Base-by-base conservation (phyloP, 2,888 invertebrate genomes). In the Cyaniris semiargus region DNA sequence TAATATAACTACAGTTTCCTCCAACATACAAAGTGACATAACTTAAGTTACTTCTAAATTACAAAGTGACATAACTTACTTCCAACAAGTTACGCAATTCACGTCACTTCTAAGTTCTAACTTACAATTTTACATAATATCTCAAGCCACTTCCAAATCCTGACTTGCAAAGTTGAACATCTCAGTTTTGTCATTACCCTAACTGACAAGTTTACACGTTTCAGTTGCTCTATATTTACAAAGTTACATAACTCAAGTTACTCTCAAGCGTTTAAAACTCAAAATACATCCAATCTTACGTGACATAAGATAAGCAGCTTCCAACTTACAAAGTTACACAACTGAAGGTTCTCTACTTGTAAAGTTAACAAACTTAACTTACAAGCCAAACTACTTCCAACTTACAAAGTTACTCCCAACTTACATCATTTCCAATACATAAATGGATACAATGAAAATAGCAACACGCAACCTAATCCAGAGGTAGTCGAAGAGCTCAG, bases 371-470 rank as follows among this genome's bases (percentile, higher is more conserved):
- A 21, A 58, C n/a, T 58, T 21, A 5, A 18, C 56, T 58, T n/a
- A 66, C 66, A 27, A 60, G 10, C 2, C 58, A 58, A 58, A 23
- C 3, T 60, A 60, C 21, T 60, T 21, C 21, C 60, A 58, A 60
- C 60, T 58, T 58, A 58, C 58, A 58, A 21, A 21, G 3, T 23
- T 23, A 60, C 60, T 60, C 1, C 3, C 18, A 27, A 66, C 27
- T 72, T 86, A 94, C 89, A 94, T 84, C 93, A 93, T 93, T 84
- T 94, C 93, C 81, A 94, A 85, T 80, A 94, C 83, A 79, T 94
- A 94, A 76, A 94, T 90, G 10, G 93, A 93, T 1, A 91, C 89
- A 76, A 94, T 83, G 27, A 93, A 84, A 23, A 93, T 81, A 3
- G 91, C 76, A 78, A 93, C 83, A 77, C 92, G 86, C 53, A 93